Percentiles rank a stretch among this genome's conserved stretches.
These are phyloP conservation scores for Petrocephalus microphthalmus DNA, from an alignment of 2,113 vertebrate species.

Conservation along the genomic window DNA sequence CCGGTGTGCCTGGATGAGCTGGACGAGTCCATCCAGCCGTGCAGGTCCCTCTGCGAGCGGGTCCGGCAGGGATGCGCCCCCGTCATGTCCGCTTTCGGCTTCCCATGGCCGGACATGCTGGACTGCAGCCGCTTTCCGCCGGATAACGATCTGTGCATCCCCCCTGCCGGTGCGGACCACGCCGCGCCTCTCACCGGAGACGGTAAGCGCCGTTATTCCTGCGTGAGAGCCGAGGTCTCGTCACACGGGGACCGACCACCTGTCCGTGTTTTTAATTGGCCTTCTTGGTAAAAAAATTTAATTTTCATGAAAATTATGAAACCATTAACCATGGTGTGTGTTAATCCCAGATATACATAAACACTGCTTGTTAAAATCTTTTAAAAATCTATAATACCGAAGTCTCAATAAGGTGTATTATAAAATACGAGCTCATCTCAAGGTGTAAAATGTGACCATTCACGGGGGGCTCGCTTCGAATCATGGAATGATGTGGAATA, in stretches of 20 bases:
- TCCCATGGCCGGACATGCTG: slow-evolving; percentile 95
- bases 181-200: slow-evolving; percentile 71
- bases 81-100: slow-evolving; percentile 94
- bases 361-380: background rate
- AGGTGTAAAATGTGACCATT: background rate
- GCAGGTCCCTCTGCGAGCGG: slow-evolving; percentile 86
- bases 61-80: slow-evolving; percentile 87
- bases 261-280: background rate
- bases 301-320: background rate
- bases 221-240: background rate
- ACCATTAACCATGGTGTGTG: too few relatives aligned
- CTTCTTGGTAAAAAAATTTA: background rate
- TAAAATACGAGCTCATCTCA: background rate
- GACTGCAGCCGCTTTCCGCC: slow-evolving; percentile 84
- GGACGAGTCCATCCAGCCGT: slow-evolving; percentile 91
- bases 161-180: slow-evolving; percentile 72
- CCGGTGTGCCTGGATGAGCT: slow-evolving; percentile 90
- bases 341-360: background rate
- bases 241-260: background rate
- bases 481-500: background rate
- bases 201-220: slow-evolving; percentile 55
- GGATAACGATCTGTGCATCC: slow-evolving; percentile 94
- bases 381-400: background rate
- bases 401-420: background rate
- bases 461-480: background rate